A percentile compares a stretch with the other conserved stretches of the same genome.
Evolutionary conservation across 2,797 vertebrate genomes (phyloP).

Genomic region (Pempheris klunzingeri): DNA sequence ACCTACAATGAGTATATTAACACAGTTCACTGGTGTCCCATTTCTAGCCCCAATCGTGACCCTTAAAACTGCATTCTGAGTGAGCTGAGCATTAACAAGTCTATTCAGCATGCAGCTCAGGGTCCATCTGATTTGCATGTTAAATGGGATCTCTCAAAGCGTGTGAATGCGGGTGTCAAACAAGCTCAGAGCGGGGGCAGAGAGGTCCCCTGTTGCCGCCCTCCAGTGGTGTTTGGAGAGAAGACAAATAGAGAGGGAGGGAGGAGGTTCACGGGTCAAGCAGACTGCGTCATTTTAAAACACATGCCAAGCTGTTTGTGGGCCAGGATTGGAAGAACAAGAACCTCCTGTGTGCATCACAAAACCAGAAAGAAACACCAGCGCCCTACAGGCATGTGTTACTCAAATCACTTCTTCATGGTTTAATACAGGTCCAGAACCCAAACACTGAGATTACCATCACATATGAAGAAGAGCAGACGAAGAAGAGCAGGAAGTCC

Average conservation of each 20-base stretch:
- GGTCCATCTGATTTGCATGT: slow-evolving; percentile 67
- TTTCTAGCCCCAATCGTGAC: slow-evolving; percentile 24
- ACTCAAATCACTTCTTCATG: not conserved
- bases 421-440: not conserved
- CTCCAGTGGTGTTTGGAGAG: slow-evolving; percentile 37
- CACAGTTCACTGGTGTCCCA: slow-evolving; percentile 9
- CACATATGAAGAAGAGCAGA: too few relatives aligned
- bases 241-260: slow-evolving; percentile 33
- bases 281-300: slow-evolving; percentile 11
- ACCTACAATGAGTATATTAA: slow-evolving; percentile 34
- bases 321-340: slow-evolving; percentile 32
- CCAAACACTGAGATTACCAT: not conserved
- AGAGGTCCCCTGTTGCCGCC: slow-evolving; percentile 32
- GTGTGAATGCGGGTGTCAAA: slow-evolving; percentile 63
- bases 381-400: not conserved
- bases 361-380: not conserved
- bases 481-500: not conserved
- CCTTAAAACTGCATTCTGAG: slow-evolving; percentile 10
- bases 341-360: slow-evolving; percentile 16
- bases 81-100: not conserved
- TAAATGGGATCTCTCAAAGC: slow-evolving; percentile 59
- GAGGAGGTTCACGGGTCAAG: slow-evolving; percentile 32
- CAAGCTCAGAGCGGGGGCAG: slow-evolving; percentile 31
- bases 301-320: slow-evolving; percentile 22
- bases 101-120: slow-evolving; percentile 30